Percentiles rank a stretch among this genome's conserved stretches.
Evolutionary conservation across 2,797 vertebrate genomes (phyloP).

Genomic region (Cuculus canorus): DNA sequence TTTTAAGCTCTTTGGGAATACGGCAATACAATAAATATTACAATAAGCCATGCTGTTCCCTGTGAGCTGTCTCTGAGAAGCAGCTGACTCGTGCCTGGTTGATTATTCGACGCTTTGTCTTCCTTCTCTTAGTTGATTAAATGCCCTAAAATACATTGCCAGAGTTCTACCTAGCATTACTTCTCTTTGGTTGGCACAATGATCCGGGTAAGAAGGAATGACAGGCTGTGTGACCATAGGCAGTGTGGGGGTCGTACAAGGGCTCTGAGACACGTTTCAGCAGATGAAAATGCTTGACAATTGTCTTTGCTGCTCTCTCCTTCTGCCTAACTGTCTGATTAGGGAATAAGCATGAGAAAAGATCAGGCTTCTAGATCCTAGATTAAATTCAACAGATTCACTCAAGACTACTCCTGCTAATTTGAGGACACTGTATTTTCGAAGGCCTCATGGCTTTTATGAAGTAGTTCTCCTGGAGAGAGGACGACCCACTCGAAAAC

Average conservation of each 20-base stretch:
- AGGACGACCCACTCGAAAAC: slow-evolving; percentile 19
- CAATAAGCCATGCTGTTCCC: not conserved
- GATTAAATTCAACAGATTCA: not conserved
- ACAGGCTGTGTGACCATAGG: not conserved
- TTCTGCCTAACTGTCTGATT: not conserved
- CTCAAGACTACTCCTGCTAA: not conserved
- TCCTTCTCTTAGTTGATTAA: not conserved
- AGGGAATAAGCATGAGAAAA: not conserved
- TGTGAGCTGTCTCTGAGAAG: not conserved
- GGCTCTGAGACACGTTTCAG: not conserved
- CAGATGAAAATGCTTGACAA: not conserved
- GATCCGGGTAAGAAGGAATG: not conserved
- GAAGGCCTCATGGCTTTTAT: not conserved
- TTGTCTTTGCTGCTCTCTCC: not conserved
- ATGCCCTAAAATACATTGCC: not conserved
- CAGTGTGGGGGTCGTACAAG: not conserved
- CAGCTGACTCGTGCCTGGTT: not conserved
- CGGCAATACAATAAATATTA: not conserved
- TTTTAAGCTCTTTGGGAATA: not conserved
- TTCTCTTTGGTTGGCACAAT: not conserved
- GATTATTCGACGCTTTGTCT: not conserved
- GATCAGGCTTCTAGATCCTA: not conserved
- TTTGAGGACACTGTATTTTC: not conserved
- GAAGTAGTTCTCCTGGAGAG: not conserved
- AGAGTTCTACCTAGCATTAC: not conserved